phyloP scores from a whole-genome alignment of 1,140 invertebrate species.

The Nixonia krombeini region DNA sequence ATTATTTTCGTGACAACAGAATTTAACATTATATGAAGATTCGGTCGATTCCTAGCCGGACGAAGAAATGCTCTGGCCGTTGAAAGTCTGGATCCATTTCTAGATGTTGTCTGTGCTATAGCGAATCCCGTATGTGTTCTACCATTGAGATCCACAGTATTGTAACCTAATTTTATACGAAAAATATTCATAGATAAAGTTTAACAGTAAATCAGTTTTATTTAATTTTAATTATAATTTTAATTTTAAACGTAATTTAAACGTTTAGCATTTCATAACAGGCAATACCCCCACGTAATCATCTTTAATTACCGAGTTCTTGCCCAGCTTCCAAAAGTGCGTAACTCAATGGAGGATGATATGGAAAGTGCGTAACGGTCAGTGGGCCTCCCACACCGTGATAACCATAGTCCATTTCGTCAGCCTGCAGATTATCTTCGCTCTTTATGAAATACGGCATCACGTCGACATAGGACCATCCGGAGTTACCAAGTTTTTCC shows the following conservation, averaged over 20 bases:
- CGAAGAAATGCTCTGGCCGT: conserved; percentile 85
- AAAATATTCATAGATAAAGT: too few relatives aligned
- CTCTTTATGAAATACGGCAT: conserved; percentile 90
- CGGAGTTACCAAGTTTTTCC: conserved; percentile 86
- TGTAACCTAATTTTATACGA: conserved; percentile 75
- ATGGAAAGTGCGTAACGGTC: conserved; percentile 87
- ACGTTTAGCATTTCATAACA: too few relatives aligned
- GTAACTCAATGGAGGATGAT: conserved; percentile 86
- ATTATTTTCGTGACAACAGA: conserved; percentile 81
- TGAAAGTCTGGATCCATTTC: conserved; percentile 89
- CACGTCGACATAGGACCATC: conserved; percentile 93
- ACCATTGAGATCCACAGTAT: conserved; percentile 88
- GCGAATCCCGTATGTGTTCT: conserved; percentile 83
- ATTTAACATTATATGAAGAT: conserved; percentile 84
- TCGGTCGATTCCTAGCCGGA: conserved; percentile 81
- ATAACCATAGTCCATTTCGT: conserved; percentile 81
- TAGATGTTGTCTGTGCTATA: conserved; percentile 89
- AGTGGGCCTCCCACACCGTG: conserved; percentile 84
- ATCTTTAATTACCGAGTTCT: conserved; percentile 76
- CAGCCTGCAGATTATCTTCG: conserved; percentile 85
- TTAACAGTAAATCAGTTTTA: too few relatives aligned
- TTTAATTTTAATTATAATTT: conserved; percentile 4
- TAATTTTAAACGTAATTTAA: too few relatives aligned
- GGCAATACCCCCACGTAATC: too few relatives aligned
- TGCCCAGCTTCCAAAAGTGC: conserved; percentile 87